Conservation (phyloP, 2,888 invertebrate species). For the Sinopyrophorus schimmeli region DNA sequence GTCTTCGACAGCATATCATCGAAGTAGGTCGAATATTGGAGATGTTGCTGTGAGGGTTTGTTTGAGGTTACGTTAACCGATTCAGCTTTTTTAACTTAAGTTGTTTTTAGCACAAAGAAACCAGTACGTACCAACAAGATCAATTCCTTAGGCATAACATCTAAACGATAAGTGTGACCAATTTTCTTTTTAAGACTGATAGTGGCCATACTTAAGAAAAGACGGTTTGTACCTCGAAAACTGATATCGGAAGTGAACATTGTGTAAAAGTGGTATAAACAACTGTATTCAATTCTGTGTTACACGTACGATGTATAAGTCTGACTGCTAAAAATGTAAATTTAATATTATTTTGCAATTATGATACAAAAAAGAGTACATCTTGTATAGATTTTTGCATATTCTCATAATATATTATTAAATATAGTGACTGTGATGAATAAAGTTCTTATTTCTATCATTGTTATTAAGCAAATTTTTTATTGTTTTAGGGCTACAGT, state of each 20-base stretch:
- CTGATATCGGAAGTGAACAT: conserved; percentile 20
- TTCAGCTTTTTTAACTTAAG: no score
- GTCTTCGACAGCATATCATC: conserved; percentile 34
- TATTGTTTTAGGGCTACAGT: no score
- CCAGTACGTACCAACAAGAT: conserved; percentile 24
- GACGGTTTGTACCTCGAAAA: conserved; percentile 19
- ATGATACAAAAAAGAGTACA: conserved; percentile 38
- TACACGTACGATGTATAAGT: conserved; percentile 32
- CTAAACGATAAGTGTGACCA: conserved; percentile 28
- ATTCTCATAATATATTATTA: conserved; percentile 46
- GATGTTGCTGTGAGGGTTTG: conserved; percentile 26
- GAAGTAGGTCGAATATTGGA: conserved; percentile 29
- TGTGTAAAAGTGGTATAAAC: conserved; percentile 29
- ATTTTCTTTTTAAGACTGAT: conserved; percentile 28
- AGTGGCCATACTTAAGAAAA: conserved; percentile 28
- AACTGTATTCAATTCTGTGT: conserved; percentile 31
- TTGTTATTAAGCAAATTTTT: no score
- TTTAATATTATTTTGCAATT: conserved; percentile 32
- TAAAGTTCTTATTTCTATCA: no score
- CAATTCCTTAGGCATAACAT: conserved; percentile 25
- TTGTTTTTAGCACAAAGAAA: conserved; percentile 24
- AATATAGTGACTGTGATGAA: conserved; percentile 47
- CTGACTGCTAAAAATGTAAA: conserved; percentile 32
- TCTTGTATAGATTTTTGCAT: conserved; percentile 47
- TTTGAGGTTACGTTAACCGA: background rate